Evolutionary conservation across 2,113 vertebrate species (phyloP).

Genomic region (Oncorhynchus masou): DNA sequence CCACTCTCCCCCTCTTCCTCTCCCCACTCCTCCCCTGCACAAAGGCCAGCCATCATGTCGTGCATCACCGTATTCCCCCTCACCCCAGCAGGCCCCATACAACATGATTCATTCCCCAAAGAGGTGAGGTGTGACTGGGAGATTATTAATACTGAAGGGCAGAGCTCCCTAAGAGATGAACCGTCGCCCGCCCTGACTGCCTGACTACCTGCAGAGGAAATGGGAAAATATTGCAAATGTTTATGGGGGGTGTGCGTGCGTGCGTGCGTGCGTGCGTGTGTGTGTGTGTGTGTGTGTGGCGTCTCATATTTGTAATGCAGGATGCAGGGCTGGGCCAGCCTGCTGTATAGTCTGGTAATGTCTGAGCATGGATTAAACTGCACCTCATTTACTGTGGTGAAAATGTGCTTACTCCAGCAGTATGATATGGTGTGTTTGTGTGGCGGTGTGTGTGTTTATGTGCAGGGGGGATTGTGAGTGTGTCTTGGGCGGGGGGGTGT

Average conservation of each 20-base stretch:
- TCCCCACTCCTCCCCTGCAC: constrained; percentile 1
- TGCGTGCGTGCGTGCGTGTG: too few species aligned
- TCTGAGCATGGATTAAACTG: constrained; percentile 11
- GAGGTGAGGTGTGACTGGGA: constrained; percentile 53
- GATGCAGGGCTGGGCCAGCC: too few species aligned
- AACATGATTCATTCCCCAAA: constrained; percentile 54
- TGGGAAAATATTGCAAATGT: not conserved
- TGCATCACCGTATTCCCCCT: not conserved
- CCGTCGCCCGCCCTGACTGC: constrained; percentile 15
- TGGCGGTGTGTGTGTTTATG: not conserved
- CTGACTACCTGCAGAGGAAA: not conserved
- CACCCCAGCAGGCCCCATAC: constrained; percentile 5
- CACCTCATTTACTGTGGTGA: constrained; percentile 1
- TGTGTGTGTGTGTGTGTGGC: too few species aligned
- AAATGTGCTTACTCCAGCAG: constrained; percentile 18
- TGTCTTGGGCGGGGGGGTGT: too few species aligned
- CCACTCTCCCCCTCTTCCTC: constrained; percentile 4
- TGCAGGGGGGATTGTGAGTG: too few species aligned
- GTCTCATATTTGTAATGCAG: too few species aligned
- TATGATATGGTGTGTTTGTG: not conserved
- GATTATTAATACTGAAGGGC: constrained; percentile 65
- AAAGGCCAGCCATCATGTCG: constrained; percentile 13
- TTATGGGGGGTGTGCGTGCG: not conserved
- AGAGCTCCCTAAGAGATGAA: constrained; percentile 50
- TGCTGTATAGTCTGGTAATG: not conserved